These are phyloP conservation scores for Platichthys flesus DNA, from an alignment of 2,113 vertebrate species.

Conservation along the genomic window DNA sequence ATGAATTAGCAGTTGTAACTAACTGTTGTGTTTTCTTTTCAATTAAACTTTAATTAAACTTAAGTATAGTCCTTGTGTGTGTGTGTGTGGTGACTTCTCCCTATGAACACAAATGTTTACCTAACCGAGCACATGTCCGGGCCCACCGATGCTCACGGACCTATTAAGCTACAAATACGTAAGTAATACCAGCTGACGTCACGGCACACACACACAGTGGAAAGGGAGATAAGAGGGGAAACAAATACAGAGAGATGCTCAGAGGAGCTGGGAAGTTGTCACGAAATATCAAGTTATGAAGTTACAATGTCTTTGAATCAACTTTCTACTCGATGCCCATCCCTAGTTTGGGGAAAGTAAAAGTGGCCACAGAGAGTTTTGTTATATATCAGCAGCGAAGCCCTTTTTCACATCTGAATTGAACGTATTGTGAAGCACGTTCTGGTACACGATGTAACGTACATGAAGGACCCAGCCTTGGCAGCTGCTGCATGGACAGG, in stretches of 20 bases:
- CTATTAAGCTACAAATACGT: not conserved
- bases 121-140: not conserved
- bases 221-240: constrained; percentile 2
- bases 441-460: constrained; percentile 29
- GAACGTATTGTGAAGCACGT: constrained; percentile 6
- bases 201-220: constrained; percentile 17
- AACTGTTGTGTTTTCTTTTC: not conserved
- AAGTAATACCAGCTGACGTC: not conserved
- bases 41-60: not conserved
- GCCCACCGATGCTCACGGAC: too few relatives aligned
- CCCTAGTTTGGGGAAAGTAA: not conserved
- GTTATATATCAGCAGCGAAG: not conserved
- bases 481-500: constrained; percentile 37
- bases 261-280: not conserved
- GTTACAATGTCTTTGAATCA: not conserved
- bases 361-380: too few relatives aligned
- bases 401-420: not conserved
- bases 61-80: not conserved
- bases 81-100: not conserved
- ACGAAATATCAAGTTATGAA: not conserved
- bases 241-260: not conserved
- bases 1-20: not conserved
- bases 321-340: not conserved
- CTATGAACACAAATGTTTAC: not conserved
- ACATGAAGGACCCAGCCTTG: constrained; percentile 10